Conservation (phyloP, 2,888 invertebrate species). For the Vanessa cardui region DNA sequence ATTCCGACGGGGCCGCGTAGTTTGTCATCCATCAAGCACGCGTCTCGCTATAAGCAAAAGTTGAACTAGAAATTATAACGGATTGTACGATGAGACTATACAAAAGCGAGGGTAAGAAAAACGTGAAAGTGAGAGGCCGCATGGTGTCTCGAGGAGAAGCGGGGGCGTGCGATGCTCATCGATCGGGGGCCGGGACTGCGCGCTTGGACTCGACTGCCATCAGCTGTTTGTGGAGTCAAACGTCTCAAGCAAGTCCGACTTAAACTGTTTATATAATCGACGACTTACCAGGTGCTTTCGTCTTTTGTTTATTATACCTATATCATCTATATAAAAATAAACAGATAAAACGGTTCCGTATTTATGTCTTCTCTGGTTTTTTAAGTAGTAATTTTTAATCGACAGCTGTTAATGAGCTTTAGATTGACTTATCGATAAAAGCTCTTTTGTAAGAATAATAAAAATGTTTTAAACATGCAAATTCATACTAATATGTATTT, state of each 20-base stretch:
- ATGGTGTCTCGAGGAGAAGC: slow-evolving; percentile 53
- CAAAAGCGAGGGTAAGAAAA: slow-evolving; percentile 68
- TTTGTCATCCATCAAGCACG: slow-evolving; percentile 53
- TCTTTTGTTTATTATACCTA: background rate
- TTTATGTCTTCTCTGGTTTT: no score
- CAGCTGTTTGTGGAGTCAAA: slow-evolving; percentile 67
- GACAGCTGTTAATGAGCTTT: no score
- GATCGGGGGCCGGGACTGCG: slow-evolving; percentile 68
- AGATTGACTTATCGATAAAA: no score
- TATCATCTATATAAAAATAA: no score
- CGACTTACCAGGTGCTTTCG: background rate
- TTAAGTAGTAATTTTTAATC: no score
- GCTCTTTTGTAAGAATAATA: no score
- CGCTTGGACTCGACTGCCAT: slow-evolving; percentile 56
- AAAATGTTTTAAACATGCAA: no score
- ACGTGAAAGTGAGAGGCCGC: slow-evolving; percentile 69
- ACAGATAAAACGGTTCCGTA: no score
- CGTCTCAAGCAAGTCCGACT: slow-evolving; percentile 25
- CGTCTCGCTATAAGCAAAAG: slow-evolving; percentile 43
- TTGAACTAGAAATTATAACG: slow-evolving; percentile 48
- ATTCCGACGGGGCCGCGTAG: slow-evolving; percentile 31
- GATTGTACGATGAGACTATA: slow-evolving; percentile 29
- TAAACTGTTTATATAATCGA: background rate
- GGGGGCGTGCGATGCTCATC: slow-evolving; percentile 64
- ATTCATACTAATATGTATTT: no score